A percentile compares a stretch with the other conserved stretches of the same genome.
These are phyloP conservation scores for Euura saliciscinereae DNA, from an alignment of 1,140 invertebrate species.

Conservation along the genomic window DNA sequence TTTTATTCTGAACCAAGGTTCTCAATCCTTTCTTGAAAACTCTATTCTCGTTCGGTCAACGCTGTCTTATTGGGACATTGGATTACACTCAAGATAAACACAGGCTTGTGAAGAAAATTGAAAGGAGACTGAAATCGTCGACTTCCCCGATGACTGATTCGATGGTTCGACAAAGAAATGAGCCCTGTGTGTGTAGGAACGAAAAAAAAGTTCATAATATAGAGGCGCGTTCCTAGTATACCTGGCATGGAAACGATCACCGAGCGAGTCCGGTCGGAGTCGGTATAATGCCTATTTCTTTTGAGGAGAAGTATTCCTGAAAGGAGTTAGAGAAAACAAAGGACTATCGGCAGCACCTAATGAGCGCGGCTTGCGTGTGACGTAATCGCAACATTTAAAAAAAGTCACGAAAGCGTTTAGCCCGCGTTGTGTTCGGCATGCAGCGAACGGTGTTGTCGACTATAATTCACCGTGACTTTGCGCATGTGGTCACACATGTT, in stretches of 20 bases:
- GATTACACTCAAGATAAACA: not conserved
- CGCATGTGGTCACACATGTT: constrained; percentile 16
- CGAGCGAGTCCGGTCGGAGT: no score
- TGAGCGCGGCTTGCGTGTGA: constrained; percentile 40
- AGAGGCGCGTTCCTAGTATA: no score
- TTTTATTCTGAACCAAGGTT: not conserved
- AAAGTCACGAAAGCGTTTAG: constrained; percentile 52
- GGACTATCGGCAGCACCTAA: constrained; percentile 25
- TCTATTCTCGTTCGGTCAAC: not conserved
- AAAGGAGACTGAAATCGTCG: no score
- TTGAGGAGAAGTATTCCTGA: not conserved
- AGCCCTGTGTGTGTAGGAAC: no score
- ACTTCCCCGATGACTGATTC: no score
- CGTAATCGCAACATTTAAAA: constrained; percentile 53
- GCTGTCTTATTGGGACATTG: not conserved
- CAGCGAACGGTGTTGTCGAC: constrained; percentile 42
- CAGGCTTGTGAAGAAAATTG: no score
- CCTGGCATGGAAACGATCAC: no score
- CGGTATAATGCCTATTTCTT: no score
- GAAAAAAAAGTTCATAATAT: no score
- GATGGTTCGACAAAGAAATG: no score
- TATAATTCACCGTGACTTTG: constrained; percentile 45
- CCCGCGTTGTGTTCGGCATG: constrained; percentile 29
- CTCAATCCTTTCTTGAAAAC: not conserved
- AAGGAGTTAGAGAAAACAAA: not conserved